A percentile compares a stretch with the other conserved stretches of the same genome.
These are phyloP conservation scores for Chaenogobius annularis DNA, from an alignment of 2,113 vertebrate species.

Conservation along the genomic window DNA sequence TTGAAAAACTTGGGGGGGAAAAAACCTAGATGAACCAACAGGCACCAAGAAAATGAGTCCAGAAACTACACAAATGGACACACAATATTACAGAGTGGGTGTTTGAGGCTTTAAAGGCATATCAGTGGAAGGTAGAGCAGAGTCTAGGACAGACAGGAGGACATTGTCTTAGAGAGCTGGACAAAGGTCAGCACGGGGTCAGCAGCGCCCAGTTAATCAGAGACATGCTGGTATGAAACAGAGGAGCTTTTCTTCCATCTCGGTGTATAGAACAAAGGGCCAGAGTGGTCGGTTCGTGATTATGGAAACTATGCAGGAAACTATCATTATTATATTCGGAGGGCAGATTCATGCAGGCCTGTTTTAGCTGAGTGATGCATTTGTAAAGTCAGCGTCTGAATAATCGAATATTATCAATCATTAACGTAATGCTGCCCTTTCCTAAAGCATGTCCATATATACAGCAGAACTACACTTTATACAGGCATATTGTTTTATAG, in stretches of 20 bases:
- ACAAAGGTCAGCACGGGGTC: conserved; percentile 66
- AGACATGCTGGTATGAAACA: conserved; percentile 51
- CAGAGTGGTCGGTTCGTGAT: conserved; percentile 28
- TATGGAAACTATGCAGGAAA: conserved; percentile 36
- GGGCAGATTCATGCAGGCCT: neutral
- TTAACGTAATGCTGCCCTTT: neutral
- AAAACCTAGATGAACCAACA: neutral
- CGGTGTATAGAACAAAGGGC: conserved; percentile 49
- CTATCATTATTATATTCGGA: conserved; percentile 15
- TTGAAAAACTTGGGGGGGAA: too few relatives aligned
- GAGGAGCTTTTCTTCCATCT: conserved; percentile 43
- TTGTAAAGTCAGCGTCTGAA: neutral
- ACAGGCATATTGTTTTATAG: too few relatives aligned
- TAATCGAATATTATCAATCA: neutral
- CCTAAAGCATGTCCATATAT: neutral
- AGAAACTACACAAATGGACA: neutral
- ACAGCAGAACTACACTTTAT: neutral
- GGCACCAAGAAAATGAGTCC: neutral
- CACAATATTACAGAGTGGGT: conserved; percentile 7
- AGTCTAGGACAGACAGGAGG: conserved; percentile 61
- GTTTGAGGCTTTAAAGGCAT: conserved; percentile 33
- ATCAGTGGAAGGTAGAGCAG: conserved; percentile 50
- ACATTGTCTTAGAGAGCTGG: conserved; percentile 65
- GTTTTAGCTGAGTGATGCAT: neutral
- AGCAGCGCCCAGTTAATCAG: conserved; percentile 69